Evolutionary conservation across 2,888 invertebrate species (phyloP), one percentile per base, ranked within the genome.

Genomic region (Pelosia muscerda): DNA sequence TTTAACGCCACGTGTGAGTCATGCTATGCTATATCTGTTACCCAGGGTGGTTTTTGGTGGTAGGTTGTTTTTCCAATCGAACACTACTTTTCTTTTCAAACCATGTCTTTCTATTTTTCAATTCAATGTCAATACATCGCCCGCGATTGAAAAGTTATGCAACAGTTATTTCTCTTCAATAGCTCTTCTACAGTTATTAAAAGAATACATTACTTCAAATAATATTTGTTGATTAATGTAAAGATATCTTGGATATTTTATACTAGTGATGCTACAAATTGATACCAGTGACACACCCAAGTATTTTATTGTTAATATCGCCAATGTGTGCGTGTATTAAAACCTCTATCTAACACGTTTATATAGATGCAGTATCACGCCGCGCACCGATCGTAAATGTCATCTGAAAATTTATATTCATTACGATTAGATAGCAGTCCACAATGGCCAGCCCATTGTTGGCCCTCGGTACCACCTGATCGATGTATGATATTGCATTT

Each of bases 381-480:
- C 86, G 92, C 87, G 91, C 87, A 87, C 84, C 89, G 92, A 92
- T 94, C 94, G 93, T 95, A 93, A 94, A 95, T 93, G 94, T 94
- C 94, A 93, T 93, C 92, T 90, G 91, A 92, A 94, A 94, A 95
- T 95, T 94, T 95, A 95, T 95, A 94, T 94, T 93, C 92, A 94
- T 93, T 92, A 93, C 94, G 94, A 93, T 94, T 94, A 94, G 94
- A 94, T 94, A 94, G 90, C 89, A 88, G 88, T 84, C 86, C 89
- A 92, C 92, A 93, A 93, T 91, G 85, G 89, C 87, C 86, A 81
- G 86, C 75, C 91, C 85, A 92, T 94, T 94, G 94, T 94, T 92
- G 88, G 85, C 81, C 86, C 86, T 84, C 81, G 84, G 85, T 88
- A 90, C 86, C 84, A 86, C 86, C 90, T 93, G 94, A 94, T 93